Base-by-base conservation (phyloP, 1,140 invertebrate genomes). In the Stenopsyche tienmushanensis region DNA sequence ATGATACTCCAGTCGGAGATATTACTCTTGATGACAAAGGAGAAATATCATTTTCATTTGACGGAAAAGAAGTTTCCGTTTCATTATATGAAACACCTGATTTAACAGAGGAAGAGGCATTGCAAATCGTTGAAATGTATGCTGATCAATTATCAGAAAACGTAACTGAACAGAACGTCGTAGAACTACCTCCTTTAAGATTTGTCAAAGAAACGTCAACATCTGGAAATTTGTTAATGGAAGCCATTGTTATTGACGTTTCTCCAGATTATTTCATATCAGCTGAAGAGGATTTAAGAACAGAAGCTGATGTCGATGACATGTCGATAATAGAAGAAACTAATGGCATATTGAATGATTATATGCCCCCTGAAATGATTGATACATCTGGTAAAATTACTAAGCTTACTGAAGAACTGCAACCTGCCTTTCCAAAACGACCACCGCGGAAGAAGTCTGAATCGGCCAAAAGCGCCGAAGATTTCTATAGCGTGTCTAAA, bases 41-140 rank as follows among this genome's bases (percentile, higher is more conserved):
- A 13, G 92, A 93, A 74, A 86, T 94, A 10, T 93, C 91, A 0
- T 92, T 94, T 72, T 92, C 91, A 3, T 93, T 95, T 67, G 93
- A 94, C 73, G 93, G 93, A 3, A 93, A 92, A 79, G 92, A 94
- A 80, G 90, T 94, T 0, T 94, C 92, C 0, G 90, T 95, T 0
- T 94, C 91, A 5, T 77, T 95, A 1, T 95, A 94, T 73, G 92
- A 95, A 82, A 95, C 93, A 1, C 92, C 92, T 0, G 93, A 96
- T 79, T 80, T 95, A 13, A 94, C 92, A 0, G 91, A 94, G 80
- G 91, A 94, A 75, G 92, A 96, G 80, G 93, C 92, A 0, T 78
- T 94, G 10, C 89, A 94, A 77, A 93, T 96, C 72, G 88, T 94
- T 0, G 92, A 96, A 82, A 94, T 94, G 90, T 96, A 94, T 77